A percentile compares a stretch with the other conserved stretches of the same genome.
phyloP scores from a whole-genome alignment of 2,797 vertebrate genomes.

The Cercopithecus diana region DNA sequence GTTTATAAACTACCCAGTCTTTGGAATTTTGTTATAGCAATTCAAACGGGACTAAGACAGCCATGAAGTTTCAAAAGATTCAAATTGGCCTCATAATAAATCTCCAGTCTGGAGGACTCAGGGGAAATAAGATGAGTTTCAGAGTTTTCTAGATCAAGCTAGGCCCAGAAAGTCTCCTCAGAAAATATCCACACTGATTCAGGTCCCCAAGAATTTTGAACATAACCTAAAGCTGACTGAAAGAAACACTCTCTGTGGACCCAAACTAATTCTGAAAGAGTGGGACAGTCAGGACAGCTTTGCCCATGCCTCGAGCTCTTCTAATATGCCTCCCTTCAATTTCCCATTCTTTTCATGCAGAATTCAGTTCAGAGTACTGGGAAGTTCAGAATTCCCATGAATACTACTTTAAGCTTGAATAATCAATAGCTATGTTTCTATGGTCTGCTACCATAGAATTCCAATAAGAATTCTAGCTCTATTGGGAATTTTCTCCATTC shows the following conservation, averaged over 20 bases:
- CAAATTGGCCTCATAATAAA: background rate
- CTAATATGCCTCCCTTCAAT: background rate
- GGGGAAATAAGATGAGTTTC: background rate
- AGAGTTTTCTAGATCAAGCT: background rate
- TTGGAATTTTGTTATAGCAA: background rate
- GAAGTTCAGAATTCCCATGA: background rate
- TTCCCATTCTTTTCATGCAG: background rate
- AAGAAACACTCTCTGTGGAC: background rate
- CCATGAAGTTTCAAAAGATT: background rate
- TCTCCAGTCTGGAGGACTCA: background rate
- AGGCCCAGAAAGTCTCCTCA: background rate
- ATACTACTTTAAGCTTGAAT: background rate
- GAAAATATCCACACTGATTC: background rate
- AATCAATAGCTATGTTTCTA: background rate
- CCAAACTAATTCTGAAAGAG: background rate
- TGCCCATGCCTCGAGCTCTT: background rate
- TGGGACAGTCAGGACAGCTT: background rate
- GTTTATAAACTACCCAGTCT: background rate
- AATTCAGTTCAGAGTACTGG: background rate
- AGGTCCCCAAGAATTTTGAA: background rate
- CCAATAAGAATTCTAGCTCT: background rate
- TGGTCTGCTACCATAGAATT: background rate
- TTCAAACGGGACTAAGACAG: background rate
- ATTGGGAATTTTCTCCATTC: background rate
- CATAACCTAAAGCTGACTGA: background rate